Conservation (phyloP, 2,797 vertebrate genomes). For the Lutjanus campechanus region DNA sequence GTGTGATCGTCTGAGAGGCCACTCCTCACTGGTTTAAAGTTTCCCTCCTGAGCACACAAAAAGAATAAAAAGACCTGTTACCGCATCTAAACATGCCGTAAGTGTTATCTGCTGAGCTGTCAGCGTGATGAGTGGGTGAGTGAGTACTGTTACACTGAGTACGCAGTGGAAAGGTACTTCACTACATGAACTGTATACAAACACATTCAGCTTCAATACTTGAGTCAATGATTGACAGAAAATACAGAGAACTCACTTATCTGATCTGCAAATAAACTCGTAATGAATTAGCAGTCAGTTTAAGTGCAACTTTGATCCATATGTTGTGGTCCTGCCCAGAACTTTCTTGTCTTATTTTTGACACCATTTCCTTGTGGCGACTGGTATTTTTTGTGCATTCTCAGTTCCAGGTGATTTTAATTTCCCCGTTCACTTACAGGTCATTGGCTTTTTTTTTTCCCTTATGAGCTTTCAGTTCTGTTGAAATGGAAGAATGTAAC, state of each 20-base stretch:
- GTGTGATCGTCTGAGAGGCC: not conserved
- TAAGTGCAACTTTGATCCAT: not conserved
- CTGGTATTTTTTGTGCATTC: too few relatives aligned
- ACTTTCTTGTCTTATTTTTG: too few relatives aligned
- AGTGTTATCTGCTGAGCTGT: constrained; percentile 29
- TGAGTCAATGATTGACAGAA: constrained; percentile 35
- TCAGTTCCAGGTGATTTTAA: too few relatives aligned
- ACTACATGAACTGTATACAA: not conserved
- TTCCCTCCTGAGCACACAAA: constrained; percentile 38
- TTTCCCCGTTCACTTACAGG: too few relatives aligned
- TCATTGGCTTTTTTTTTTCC: too few relatives aligned
- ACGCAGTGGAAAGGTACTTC: constrained; percentile 47
- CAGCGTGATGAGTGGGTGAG: constrained; percentile 18
- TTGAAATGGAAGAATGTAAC: too few relatives aligned
- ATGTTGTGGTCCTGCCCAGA: too few relatives aligned
- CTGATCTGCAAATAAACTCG: not conserved
- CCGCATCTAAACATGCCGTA: constrained; percentile 20
- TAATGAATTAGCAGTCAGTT: not conserved
- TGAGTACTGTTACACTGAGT: not conserved
- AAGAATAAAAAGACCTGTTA: constrained; percentile 26
- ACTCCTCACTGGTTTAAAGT: constrained; percentile 44
- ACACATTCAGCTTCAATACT: constrained; percentile 15
- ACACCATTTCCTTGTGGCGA: too few relatives aligned
- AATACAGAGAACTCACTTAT: not conserved
- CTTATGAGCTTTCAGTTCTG: too few relatives aligned